Base-by-base conservation (phyloP, 2,113 vertebrate species). In the Lucifuga dentata region DNA sequence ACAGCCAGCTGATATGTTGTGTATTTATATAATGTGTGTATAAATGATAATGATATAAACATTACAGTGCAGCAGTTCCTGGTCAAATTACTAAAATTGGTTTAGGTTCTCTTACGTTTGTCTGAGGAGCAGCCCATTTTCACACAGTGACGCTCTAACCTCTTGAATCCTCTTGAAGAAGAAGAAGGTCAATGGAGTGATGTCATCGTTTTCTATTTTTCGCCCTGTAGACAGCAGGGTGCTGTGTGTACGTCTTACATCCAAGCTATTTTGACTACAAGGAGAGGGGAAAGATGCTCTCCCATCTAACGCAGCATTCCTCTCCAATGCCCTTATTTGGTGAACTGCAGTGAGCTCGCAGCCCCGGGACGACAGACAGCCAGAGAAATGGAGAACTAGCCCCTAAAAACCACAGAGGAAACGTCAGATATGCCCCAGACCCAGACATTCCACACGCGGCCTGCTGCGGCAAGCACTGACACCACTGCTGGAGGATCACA, bases 281-380 rank as follows among this genome's bases (percentile, higher is more conserved):
- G 74, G 63, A 58, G 41, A 76, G 73, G 70, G n/a, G 73, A 79
- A 88, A 91, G 88, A 92, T 91, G 84, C 69, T 88, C 88, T 80
- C 84, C 56, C 35, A 67, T 83, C 69, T 66, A 73, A 71, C 78
- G 80, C 78, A 85, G 80, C 88, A 83, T 92, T 92, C 87, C 86
- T 90, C 83, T 79, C 70, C 73, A 75, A 90, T 93, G 90, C 80
- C 93, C 93, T 92, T 94, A 94, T 94, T 93, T 93, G 93, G 93
- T 90, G 89, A 92, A 92, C 78, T 77, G 57, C 83, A 69, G 87
- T 49, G 66, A 68, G 59, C 86, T 80, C 23, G 38, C 61, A 63
- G 89, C 58, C 61, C 73, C 19, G 39, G 76, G 62, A 83, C 83
- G 78, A 73, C 65, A 73, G 73, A 84, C 75, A 61, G 78, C 76